Evolutionary conservation across 1,140 invertebrate genomes (phyloP), one percentile per base, ranked within the genome.

Genomic region (Philopotamus ludificatus): DNA sequence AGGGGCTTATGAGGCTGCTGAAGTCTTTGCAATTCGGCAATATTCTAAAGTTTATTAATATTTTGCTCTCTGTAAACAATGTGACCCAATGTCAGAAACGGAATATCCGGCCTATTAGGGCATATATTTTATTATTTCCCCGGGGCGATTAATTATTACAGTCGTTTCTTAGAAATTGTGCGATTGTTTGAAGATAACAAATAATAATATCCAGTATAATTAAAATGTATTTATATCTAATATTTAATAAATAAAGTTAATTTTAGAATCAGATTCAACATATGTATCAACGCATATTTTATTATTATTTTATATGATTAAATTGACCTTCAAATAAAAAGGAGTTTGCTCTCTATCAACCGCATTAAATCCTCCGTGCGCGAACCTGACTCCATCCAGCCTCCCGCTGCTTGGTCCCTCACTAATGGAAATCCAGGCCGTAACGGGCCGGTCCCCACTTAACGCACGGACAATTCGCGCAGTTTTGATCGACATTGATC

Each of bases 361-460:
- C 7, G 7, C 34, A 39, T n/a, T 8, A 39, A n/a, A 7, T n/a
- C 34, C n/a, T n/a, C n/a, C 45, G 15, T 10, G 10, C 45, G 23
- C 45, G 18, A 8, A 49, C 45, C 2, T 15, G 15, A 15, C 44
- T 18, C 45, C 18, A 49, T 20, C n/a, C n/a, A n/a, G n/a, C 9
- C 3, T 49, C 18, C 45, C 3, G n/a, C 7, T 8, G 45, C 45
- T 49, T 49, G 20, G 16, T 54, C 25, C 25, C 25, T 34, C 25
- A 54, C 41, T 34, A 34, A 54, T 54, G 51, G 51, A 54, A n/a
- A n/a, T n/a, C n/a, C n/a, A n/a, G n/a, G n/a, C 51, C 51, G 25
- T 3, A 8, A 15, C 25, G 3, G 23, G 9, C 21, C 51, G 51
- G 8, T n/a, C n/a, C n/a, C 51, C 51, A 54, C 12, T 54, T 54